Percentiles rank a stretch among this genome's conserved stretches.
Conservation (phyloP, 2,888 invertebrate genomes). For the Podotricha telesiphe region DNA sequence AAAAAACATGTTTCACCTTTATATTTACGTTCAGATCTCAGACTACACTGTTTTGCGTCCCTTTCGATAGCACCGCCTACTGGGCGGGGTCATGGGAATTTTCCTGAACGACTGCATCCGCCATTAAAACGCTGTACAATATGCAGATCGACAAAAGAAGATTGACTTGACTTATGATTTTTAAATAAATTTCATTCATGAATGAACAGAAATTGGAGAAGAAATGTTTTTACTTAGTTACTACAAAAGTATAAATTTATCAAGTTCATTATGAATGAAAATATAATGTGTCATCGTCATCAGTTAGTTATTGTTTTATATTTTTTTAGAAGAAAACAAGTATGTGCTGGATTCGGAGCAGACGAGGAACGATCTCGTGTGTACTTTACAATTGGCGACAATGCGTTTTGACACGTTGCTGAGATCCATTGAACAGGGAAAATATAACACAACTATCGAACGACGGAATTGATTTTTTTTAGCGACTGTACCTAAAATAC, state of each 20-base stretch:
- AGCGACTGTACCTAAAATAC: conserved; percentile 47
- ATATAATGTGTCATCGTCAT: too few relatives aligned
- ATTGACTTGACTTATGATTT: neutral
- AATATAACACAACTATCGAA: conserved; percentile 48
- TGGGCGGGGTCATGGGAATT: neutral
- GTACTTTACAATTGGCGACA: conserved; percentile 52
- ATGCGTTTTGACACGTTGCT: conserved; percentile 49
- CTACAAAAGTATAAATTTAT: too few relatives aligned
- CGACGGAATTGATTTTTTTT: conserved; percentile 55
- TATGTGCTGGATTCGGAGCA: conserved; percentile 47
- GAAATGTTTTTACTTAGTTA: too few relatives aligned
- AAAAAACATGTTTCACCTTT: too few relatives aligned
- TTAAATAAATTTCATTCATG: too few relatives aligned
- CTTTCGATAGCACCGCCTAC: neutral
- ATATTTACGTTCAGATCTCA: neutral
- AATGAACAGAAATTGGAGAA: too few relatives aligned
- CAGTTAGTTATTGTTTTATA: too few relatives aligned
- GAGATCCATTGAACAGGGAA: conserved; percentile 62
- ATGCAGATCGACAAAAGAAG: neutral
- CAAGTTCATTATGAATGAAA: too few relatives aligned
- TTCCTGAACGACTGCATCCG: neutral
- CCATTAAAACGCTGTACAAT: neutral
- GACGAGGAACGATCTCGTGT: conserved; percentile 56
- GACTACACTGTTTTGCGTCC: neutral
- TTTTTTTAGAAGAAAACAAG: conserved; percentile 53